Conservation (phyloP, 2,888 invertebrate genomes). For the Syrista parreyssii region DNA sequence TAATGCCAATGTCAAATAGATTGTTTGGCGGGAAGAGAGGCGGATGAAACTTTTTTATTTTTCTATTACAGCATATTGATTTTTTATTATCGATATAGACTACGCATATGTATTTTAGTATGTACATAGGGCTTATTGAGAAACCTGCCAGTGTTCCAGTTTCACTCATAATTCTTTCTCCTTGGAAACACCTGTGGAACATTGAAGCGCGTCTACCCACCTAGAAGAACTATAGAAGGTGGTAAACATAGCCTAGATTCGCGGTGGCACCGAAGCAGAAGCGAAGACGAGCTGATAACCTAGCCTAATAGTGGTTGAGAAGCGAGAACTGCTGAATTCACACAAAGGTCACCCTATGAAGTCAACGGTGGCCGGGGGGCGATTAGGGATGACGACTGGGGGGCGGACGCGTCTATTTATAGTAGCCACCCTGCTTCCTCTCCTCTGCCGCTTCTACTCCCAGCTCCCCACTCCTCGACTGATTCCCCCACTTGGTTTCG, state of each 20-base stretch:
- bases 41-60: neutral
- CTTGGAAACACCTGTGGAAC: neutral
- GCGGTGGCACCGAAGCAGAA: slow-evolving; percentile 31
- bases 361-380: slow-evolving; percentile 19
- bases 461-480: slow-evolving; percentile 32
- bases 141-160: neutral
- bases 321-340: slow-evolving; percentile 34
- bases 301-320: slow-evolving; percentile 46
- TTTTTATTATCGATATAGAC: neutral
- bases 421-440: slow-evolving; percentile 36
- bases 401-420: slow-evolving; percentile 53
- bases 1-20: neutral
- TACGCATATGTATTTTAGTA: neutral
- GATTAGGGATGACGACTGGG: slow-evolving; percentile 28
- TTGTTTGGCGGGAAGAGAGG: neutral
- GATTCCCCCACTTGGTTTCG: neutral
- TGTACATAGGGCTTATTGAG: neutral
- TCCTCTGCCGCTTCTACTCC: slow-evolving; percentile 20
- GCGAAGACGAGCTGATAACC: slow-evolving; percentile 44
- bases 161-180: neutral
- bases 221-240: slow-evolving; percentile 25
- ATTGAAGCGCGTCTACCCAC: neutral
- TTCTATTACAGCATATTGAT: neutral
- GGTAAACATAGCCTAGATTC: slow-evolving; percentile 57
- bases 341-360: slow-evolving; percentile 53